Percentiles rank a stretch among this genome's conserved stretches.
Conservation (phyloP, 2,888 invertebrate genomes). For the Dolomedes plantarius region DNA sequence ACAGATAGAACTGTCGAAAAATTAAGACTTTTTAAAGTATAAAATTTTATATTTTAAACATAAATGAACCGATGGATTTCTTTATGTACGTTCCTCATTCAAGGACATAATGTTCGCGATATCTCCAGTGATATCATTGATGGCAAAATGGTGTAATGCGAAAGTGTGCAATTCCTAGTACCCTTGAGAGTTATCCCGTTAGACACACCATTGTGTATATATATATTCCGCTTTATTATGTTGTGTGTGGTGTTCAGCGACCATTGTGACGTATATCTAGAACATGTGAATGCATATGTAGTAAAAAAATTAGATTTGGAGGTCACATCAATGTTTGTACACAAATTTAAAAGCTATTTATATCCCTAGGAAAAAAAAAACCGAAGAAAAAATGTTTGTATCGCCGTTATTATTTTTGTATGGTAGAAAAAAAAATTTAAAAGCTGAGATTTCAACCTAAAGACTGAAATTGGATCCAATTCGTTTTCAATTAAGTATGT, state of each 20-base stretch:
- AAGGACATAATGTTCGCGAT: no score
- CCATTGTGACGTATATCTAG: slow-evolving; percentile 1
- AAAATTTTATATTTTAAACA: no score
- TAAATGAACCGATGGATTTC: no score
- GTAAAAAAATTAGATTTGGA: slow-evolving; percentile 25
- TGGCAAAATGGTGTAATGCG: slow-evolving; percentile 18
- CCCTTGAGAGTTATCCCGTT: not conserved
- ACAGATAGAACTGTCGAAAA: no score
- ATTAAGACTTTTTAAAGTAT: no score
- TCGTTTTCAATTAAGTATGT: no score
- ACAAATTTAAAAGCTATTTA: slow-evolving; percentile 45
- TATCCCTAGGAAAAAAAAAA: slow-evolving; percentile 38
- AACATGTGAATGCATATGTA: not conserved
- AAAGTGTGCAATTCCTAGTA: not conserved
- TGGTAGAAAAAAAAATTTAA: slow-evolving; percentile 47
- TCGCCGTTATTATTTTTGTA: slow-evolving; percentile 65
- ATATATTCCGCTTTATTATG: not conserved
- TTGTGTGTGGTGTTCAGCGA: not conserved
- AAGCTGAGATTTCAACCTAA: slow-evolving; percentile 24
- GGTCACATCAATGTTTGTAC: slow-evolving; percentile 63
- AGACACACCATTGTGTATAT: not conserved
- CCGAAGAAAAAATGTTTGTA: slow-evolving; percentile 40
- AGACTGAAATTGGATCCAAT: slow-evolving; percentile 48
- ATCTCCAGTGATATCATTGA: no score
- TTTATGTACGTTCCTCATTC: no score